A percentile compares a stretch with the other conserved stretches of the same genome.
Conservation (phyloP, 2,797 vertebrate genomes). For the Smutsia temminckii region DNA sequence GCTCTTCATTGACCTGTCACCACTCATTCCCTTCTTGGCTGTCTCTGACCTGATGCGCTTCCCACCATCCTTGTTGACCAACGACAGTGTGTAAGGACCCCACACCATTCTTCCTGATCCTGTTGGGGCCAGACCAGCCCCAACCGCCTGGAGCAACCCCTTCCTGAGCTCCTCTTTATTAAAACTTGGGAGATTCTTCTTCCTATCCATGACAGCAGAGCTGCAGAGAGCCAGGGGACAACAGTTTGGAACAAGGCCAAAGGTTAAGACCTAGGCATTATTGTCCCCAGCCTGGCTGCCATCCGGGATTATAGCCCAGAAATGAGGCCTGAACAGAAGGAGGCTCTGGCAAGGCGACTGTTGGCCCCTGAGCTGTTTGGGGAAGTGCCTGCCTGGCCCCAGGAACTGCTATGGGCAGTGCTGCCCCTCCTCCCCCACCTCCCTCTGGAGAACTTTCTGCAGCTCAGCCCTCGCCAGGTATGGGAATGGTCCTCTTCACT, state of each 20-base stretch:
- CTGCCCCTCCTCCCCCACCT: conserved; percentile 91
- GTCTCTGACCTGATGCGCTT: conserved; percentile 93
- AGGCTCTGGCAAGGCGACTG: conserved; percentile 91
- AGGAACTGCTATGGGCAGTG: conserved; percentile 89
- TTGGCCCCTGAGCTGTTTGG: conserved; percentile 89
- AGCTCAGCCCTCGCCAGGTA: conserved; percentile 92
- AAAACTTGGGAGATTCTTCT: conserved; percentile 5
- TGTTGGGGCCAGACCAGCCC: background rate
- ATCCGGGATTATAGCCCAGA: conserved; percentile 91
- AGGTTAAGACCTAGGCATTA: background rate
- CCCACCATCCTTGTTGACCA: conserved; percentile 91
- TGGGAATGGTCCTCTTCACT: background rate
- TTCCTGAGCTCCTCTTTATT: background rate
- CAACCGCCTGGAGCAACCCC: background rate
- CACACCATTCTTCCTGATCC: background rate
- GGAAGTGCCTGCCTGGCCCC: conserved; percentile 91
- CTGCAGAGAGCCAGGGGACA: background rate
- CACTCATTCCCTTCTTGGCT: conserved; percentile 94
- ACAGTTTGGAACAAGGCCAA: background rate
- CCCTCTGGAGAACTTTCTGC: conserved; percentile 90
- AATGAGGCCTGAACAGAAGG: conserved; percentile 92
- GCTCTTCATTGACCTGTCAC: conserved; percentile 92
- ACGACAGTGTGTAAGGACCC: conserved; percentile 91
- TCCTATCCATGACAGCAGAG: background rate
- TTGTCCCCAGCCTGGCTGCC: conserved; percentile 87